Evolutionary conservation across 1,140 invertebrate species (phyloP).

Genomic region (Lepidurus apus): DNA sequence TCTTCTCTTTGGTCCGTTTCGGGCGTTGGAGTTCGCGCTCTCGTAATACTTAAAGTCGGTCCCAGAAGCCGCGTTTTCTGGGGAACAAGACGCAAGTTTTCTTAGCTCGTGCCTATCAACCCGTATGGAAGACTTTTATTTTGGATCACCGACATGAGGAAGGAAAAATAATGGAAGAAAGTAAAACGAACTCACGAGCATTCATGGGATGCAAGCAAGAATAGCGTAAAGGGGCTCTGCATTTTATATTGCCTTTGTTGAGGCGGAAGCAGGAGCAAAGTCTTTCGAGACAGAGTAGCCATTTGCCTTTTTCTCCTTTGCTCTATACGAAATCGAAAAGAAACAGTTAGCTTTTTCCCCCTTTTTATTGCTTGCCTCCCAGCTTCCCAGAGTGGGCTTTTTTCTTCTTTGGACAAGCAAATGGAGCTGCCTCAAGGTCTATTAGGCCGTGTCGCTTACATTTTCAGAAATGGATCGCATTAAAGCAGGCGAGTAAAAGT

Average conservation of each 20-base stretch:
- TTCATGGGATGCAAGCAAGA: background rate
- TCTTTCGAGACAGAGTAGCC: background rate
- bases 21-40: background rate
- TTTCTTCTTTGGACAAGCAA: background rate
- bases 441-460: background rate
- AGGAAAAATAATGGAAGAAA: slow-evolving; percentile 16
- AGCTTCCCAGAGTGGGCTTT: background rate
- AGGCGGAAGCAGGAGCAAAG: background rate
- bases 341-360: background rate
- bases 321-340: background rate
- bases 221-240: background rate
- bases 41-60: slow-evolving; percentile 2
- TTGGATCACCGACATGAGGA: background rate
- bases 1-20: background rate
- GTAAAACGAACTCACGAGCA: background rate
- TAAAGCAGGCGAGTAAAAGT: background rate
- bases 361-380: background rate
- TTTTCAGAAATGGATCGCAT: background rate
- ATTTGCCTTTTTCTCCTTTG: background rate
- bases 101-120: slow-evolving; percentile 18
- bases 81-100: slow-evolving; percentile 14
- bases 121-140: slow-evolving; percentile 15
- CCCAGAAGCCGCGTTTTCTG: background rate
- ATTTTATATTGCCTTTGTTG: slow-evolving; percentile 22
- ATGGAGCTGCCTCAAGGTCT: background rate